Conservation (phyloP, 2,888 invertebrate genomes). For the Drosophila nigritarsus region DNA sequence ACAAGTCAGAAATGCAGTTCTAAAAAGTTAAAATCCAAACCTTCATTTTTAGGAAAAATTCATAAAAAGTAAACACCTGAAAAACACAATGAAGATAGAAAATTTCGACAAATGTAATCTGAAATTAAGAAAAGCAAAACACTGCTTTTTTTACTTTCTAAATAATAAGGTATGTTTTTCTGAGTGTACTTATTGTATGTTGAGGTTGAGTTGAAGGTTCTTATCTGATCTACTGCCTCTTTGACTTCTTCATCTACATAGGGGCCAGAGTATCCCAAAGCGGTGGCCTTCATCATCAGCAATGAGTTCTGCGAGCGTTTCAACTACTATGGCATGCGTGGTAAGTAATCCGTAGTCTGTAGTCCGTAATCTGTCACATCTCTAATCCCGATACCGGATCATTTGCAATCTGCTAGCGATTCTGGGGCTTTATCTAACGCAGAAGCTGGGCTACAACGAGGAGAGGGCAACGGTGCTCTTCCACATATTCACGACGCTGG, state of each 20-base stretch:
- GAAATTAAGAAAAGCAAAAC: no score
- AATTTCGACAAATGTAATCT: no score
- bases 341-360: constrained; percentile 87
- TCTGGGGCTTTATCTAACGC: constrained; percentile 93
- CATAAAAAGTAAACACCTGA: neutral
- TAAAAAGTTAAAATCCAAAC: no score
- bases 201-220: neutral
- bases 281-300: constrained; percentile 96
- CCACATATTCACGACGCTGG: constrained; percentile 95
- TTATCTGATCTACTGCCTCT: neutral
- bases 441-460: constrained; percentile 90
- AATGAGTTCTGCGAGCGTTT: constrained; percentile 99
- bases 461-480: constrained; percentile 93
- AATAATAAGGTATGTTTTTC: neutral
- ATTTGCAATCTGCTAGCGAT: constrained; percentile 88
- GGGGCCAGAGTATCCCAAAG: constrained; percentile 89
- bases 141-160: neutral
- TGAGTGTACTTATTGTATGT: neutral
- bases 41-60: no score
- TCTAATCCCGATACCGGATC: constrained; percentile 65
- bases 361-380: neutral
- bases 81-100: neutral
- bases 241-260: constrained; percentile 4
- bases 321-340: constrained; percentile 98
- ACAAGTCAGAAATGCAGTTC: neutral